Conservation (phyloP, 2,797 vertebrate species). For the Leucoraja ocellata region DNA sequence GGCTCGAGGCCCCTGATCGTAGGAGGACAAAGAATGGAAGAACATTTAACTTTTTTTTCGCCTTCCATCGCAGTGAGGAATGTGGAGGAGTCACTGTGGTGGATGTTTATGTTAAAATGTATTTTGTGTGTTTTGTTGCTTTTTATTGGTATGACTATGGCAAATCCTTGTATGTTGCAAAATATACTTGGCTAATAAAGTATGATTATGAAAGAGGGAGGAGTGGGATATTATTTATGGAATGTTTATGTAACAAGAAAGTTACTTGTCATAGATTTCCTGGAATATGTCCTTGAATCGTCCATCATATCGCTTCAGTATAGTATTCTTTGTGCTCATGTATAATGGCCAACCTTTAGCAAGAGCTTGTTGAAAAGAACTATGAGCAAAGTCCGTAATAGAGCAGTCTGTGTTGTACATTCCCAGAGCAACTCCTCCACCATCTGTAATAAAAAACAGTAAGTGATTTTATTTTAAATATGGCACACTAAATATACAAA, state of each 20-base stretch:
- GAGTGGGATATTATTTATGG: neutral
- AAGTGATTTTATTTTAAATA: neutral
- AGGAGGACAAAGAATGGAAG: too few relatives aligned
- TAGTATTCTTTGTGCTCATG: conserved; percentile 98
- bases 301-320: conserved; percentile 92
- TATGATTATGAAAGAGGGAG: neutral
- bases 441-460: conserved; percentile 55
- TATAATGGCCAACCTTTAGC: conserved; percentile 82
- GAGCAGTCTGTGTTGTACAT: conserved; percentile 97
- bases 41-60: too few relatives aligned
- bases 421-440: conserved; percentile 87
- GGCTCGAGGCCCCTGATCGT: too few relatives aligned
- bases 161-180: too few relatives aligned
- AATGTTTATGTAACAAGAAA: neutral
- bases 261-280: conserved; percentile 92
- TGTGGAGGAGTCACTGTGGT: too few relatives aligned
- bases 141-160: too few relatives aligned
- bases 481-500: neutral
- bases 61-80: too few relatives aligned
- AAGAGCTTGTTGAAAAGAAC: conserved; percentile 91
- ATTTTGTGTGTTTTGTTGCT: too few relatives aligned
- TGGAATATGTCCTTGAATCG: conserved; percentile 97
- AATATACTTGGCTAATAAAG: too few relatives aligned
- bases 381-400: conserved; percentile 91
- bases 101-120: too few relatives aligned